Base-by-base conservation (phyloP, 2,797 vertebrate genomes). In the Gymnoscopelus braueri region DNA sequence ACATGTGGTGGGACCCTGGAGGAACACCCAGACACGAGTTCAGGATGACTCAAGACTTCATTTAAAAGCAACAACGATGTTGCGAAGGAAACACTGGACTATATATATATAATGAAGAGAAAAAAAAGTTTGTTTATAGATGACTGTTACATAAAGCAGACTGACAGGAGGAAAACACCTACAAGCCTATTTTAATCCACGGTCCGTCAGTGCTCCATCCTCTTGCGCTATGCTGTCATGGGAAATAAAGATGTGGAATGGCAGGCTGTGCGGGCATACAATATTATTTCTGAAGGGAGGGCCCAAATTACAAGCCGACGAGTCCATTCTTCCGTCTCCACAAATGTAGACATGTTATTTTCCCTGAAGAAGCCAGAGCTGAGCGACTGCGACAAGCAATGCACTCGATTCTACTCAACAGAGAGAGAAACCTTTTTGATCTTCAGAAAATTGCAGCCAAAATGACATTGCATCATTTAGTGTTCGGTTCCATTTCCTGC, bases 161-260 rank as follows among this genome's bases (percentile, higher is more conserved):
- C 72, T 78, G 87, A 88, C 84, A 84, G 82, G 70, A 84, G 81
- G 80, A 86, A 74, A 83, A 84, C 87, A 87, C 71, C 84, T 77
- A 82, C 70, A 84, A 74, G 70, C 70, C 75, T 74, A 83, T 89
- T 93, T 87, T 88, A 84, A 84, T 89, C 79, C 73, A 70, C 73
- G 54, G 75, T 81, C 87, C 87, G 88, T 90, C 85, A 86, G 71
- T 77, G 81, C 86, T 87, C 77, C 70, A 67, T 88, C 82, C 79
- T 85, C 83, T 29, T 26, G 53, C 75, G 72, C 74, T 66, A 77
- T 72, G 90, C 84, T 92, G 87, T 85, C 88, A 91, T 77, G 84
- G 87, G 74, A 81, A 88, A 91, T 86, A 76, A 89, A 91, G 78
- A 87, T 82, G 78, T 79, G 66, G 72, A 82, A 82, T 67, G 74